These are phyloP conservation scores for Epizoanthus illoricatus DNA, from an alignment of 92 coral and sea anemone species.

Conservation along the genomic window DNA sequence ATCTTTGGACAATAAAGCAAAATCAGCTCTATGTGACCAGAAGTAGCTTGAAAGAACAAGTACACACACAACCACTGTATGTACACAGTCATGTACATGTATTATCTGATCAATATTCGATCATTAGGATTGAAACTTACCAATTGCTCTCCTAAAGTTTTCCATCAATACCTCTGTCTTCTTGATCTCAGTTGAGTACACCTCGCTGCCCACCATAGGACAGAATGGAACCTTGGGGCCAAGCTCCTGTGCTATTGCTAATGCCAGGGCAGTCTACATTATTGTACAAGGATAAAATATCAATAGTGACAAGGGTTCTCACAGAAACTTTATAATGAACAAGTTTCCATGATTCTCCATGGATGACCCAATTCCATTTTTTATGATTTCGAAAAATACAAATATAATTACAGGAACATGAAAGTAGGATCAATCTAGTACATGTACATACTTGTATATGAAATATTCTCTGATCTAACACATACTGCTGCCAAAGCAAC, in stretches of 20 bases:
- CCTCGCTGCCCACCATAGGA: slow-evolving; percentile 99
- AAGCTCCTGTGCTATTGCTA: slow-evolving; percentile 96
- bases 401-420: too few species aligned
- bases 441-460: too few species aligned
- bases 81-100: background rate
- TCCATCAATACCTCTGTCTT: slow-evolving; percentile 99
- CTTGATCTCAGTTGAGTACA: slow-evolving; percentile 97
- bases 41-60: too few species aligned
- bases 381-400: too few species aligned
- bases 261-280: slow-evolving; percentile 90
- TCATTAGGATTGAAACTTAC: slow-evolving; percentile 45
- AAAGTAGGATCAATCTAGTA: too few species aligned
- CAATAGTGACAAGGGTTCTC: background rate
- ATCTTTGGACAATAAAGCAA: too few species aligned
- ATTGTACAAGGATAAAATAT: background rate
- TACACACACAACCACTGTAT: background rate
- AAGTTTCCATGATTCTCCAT: too few species aligned
- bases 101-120: background rate
- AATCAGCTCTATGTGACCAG: too few species aligned
- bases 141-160: slow-evolving; percentile 97
- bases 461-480: too few species aligned
- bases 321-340: too few species aligned
- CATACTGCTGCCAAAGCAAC: too few species aligned
- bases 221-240: slow-evolving; percentile 99
- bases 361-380: too few species aligned